Percentiles rank a stretch among this genome's conserved stretches.
Conservation (phyloP, 2,113 vertebrate species). For the Cheirogaleus medius region DNA sequence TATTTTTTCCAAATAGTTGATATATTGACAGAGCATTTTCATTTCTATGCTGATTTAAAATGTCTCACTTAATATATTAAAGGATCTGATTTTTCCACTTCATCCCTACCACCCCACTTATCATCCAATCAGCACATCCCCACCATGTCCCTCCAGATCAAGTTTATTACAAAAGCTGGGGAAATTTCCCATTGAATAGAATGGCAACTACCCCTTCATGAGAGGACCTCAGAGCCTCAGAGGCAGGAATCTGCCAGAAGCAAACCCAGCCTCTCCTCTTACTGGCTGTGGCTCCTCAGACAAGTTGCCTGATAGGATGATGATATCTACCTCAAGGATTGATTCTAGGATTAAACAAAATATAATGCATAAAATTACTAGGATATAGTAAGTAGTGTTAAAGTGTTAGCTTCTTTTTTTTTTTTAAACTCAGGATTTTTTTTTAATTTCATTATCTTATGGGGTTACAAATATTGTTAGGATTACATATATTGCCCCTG, state of each 20-base stretch:
- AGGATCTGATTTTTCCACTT: neutral
- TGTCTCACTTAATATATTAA: neutral
- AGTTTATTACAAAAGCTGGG: neutral
- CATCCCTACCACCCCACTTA: neutral
- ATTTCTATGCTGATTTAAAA: neutral
- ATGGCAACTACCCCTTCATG: neutral
- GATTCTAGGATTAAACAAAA: constrained; percentile 13
- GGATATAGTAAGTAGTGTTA: neutral
- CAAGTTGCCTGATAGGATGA: neutral
- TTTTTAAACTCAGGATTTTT: no score
- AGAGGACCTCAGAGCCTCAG: neutral
- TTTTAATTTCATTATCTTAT: no score
- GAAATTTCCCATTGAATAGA: neutral
- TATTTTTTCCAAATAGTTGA: neutral
- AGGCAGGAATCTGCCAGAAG: neutral
- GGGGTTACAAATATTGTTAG: no score
- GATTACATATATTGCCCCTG: no score
- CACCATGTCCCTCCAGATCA: neutral
- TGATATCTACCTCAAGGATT: neutral
- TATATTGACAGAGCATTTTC: neutral
- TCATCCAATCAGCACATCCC: neutral
- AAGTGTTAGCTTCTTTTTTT: neutral
- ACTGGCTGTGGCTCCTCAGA: neutral
- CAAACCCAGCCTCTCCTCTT: neutral
- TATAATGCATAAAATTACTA: neutral